A percentile compares a stretch with the other conserved stretches of the same genome.
Evolutionary conservation across 2,888 invertebrate genomes (phyloP).

Genomic region (Myathropa florea): DNA sequence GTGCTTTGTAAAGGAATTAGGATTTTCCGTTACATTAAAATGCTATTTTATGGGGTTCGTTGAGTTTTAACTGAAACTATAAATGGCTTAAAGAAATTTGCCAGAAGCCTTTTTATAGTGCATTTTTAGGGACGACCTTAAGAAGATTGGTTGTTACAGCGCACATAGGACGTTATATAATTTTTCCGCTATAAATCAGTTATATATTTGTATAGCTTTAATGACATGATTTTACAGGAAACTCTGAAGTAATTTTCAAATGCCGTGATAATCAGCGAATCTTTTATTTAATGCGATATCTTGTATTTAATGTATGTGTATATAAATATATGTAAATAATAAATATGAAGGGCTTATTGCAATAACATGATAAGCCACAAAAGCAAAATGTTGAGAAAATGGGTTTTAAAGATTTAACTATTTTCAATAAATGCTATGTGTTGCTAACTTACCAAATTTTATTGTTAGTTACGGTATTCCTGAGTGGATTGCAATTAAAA

Average conservation of each 20-base stretch:
- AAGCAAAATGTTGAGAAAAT: too few relatives aligned
- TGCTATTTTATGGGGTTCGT: conserved; percentile 23
- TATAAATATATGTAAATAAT: too few relatives aligned
- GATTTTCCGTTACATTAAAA: conserved; percentile 54
- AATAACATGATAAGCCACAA: too few relatives aligned
- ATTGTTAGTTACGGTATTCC: too few relatives aligned
- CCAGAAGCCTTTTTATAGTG: not conserved
- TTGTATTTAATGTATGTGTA: too few relatives aligned
- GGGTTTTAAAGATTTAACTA: too few relatives aligned
- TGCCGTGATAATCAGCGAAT: too few relatives aligned
- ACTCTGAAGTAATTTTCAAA: not conserved
- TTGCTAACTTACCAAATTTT: too few relatives aligned
- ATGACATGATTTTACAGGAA: not conserved
- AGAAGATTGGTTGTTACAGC: not conserved
- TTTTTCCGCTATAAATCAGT: not conserved
- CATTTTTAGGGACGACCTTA: not conserved
- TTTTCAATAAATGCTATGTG: too few relatives aligned
- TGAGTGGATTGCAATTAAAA: too few relatives aligned
- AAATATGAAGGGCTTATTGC: too few relatives aligned
- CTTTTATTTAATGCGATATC: too few relatives aligned
- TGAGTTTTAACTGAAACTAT: not conserved
- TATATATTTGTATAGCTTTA: not conserved
- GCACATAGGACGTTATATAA: not conserved
- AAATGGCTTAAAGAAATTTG: not conserved
- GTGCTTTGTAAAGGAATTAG: conserved; percentile 41